Percentiles rank a stretch among this genome's conserved stretches.
Evolutionary conservation across 2,797 vertebrate species (phyloP).

Genomic region (Scolopax rusticola): DNA sequence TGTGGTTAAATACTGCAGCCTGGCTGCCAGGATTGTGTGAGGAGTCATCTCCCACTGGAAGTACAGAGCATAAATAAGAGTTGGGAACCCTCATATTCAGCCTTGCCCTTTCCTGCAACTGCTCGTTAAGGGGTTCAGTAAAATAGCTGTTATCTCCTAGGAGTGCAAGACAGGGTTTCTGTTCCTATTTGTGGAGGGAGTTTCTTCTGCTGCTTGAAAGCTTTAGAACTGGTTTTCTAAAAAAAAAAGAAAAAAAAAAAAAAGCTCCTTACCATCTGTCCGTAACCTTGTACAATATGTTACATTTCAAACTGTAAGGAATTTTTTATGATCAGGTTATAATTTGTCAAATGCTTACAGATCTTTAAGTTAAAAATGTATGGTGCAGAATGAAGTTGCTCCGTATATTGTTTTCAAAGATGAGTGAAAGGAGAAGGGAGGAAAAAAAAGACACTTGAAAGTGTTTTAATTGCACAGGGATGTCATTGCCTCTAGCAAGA

Average conservation of each 20-base stretch:
- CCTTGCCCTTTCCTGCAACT: not conserved
- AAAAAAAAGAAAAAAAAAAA: not conserved
- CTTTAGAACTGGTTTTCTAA: not conserved
- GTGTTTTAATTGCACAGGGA: constrained; percentile 75
- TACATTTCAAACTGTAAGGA: constrained; percentile 56
- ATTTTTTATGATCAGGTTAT: constrained; percentile 54
- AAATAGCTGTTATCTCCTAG: not conserved
- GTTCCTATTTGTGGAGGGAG: not conserved
- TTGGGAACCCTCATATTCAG: not conserved
- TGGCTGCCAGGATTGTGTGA: not conserved
- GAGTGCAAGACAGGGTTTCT: not conserved
- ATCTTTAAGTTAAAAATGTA: constrained; percentile 52
- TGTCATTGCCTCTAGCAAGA: constrained; percentile 68
- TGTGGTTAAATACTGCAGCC: not conserved
- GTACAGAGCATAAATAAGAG: not conserved
- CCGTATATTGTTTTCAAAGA: constrained; percentile 45
- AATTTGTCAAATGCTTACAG: constrained; percentile 53
- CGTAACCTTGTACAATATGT: constrained; percentile 66
- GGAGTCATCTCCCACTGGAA: not conserved
- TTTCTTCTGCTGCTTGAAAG: constrained; percentile 33
- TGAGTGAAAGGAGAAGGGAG: constrained; percentile 1
- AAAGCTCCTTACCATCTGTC: constrained; percentile 47
- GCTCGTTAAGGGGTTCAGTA: not conserved
- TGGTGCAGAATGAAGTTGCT: constrained; percentile 9
- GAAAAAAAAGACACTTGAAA: constrained; percentile 65